phyloP scores from a whole-genome alignment of 1,140 invertebrate species.

The Zaprionus camerounensis region DNA sequence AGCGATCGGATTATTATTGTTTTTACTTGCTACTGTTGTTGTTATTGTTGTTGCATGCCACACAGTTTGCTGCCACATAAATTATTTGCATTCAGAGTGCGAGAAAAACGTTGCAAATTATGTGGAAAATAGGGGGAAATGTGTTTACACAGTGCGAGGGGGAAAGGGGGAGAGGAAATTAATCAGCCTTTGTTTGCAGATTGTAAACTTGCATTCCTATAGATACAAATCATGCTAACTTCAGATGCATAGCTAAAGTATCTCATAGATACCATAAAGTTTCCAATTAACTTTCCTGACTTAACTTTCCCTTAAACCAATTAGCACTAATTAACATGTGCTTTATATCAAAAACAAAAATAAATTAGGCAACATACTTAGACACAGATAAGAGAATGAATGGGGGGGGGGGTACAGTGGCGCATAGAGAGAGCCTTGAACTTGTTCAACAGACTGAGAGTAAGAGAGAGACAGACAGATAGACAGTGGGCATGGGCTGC shows the following conservation, averaged over 20 bases:
- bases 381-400: background rate
- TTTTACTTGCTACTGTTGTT: slow-evolving; percentile 6
- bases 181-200: slow-evolving; percentile 1
- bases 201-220: slow-evolving; percentile 3
- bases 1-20: slow-evolving; percentile 5
- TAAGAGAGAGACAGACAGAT: background rate
- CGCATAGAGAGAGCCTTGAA: slow-evolving; percentile 5
- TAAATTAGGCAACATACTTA: slow-evolving; percentile 9
- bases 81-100: background rate
- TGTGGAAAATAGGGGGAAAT: background rate
- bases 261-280: background rate
- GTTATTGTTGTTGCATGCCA: background rate
- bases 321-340: slow-evolving; percentile 10
- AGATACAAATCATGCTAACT: background rate
- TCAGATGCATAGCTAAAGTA: background rate
- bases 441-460: background rate
- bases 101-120: background rate
- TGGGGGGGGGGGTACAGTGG: background rate
- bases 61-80: background rate
- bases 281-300: background rate
- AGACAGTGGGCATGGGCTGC: slow-evolving; percentile 4
- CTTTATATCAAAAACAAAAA: background rate
- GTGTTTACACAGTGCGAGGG: background rate
- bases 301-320: background rate
- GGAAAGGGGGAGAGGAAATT: background rate